A percentile compares a stretch with the other conserved stretches of the same genome.
Conservation (phyloP, 2,888 invertebrate species). For the Ecliptopera silaceata region DNA sequence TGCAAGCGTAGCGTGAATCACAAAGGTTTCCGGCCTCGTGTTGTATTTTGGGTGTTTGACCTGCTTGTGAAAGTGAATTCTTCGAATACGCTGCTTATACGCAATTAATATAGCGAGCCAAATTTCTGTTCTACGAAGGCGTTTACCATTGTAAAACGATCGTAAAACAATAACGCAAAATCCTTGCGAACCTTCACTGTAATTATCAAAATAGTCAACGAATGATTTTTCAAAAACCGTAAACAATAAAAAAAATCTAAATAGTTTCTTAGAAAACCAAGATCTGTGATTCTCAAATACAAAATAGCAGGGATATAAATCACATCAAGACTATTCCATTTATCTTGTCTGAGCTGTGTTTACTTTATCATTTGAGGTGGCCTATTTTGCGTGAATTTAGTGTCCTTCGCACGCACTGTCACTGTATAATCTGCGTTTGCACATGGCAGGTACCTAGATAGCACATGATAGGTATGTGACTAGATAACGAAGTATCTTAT, state of each 20-base stretch:
- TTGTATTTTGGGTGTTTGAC: slow-evolving; percentile 62
- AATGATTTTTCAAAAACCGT: too few species aligned
- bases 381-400: slow-evolving; percentile 42
- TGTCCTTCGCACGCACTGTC: slow-evolving; percentile 50
- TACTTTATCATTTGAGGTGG: slow-evolving; percentile 40
- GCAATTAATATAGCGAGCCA: slow-evolving; percentile 45
- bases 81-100: slow-evolving; percentile 49
- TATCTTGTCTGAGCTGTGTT: slow-evolving; percentile 39
- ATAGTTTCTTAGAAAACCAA: neutral
- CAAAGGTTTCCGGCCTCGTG: slow-evolving; percentile 56
- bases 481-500: slow-evolving; percentile 57
- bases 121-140: slow-evolving; percentile 29
- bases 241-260: too few species aligned
- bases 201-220: too few species aligned
- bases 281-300: neutral
- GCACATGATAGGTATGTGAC: too few species aligned
- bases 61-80: slow-evolving; percentile 56
- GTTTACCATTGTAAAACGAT: neutral
- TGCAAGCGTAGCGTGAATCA: slow-evolving; percentile 59
- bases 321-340: slow-evolving; percentile 37
- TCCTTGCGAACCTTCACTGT: too few species aligned
- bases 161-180: too few species aligned
- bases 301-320: slow-evolving; percentile 40
- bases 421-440: slow-evolving; percentile 42
- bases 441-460: slow-evolving; percentile 42